Conservation (phyloP, 2,797 vertebrate genomes). For the Myiothlypis coronata region DNA sequence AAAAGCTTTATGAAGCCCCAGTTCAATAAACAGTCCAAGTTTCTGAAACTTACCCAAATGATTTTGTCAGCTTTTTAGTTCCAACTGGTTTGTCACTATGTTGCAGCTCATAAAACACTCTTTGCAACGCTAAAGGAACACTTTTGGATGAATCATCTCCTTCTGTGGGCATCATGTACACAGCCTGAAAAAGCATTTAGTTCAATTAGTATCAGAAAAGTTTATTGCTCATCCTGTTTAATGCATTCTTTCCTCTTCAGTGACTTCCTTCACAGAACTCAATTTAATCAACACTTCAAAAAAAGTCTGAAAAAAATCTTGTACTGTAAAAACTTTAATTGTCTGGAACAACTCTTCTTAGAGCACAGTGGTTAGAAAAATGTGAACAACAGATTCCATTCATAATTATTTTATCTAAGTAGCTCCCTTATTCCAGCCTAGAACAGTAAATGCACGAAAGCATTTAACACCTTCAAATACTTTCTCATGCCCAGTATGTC, state of each 20-base stretch:
- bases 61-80: constrained; percentile 98
- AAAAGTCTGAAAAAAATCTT: neutral
- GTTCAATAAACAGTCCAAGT: neutral
- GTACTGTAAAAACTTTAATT: neutral
- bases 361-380: neutral
- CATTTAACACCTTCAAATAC: neutral
- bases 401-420: neutral
- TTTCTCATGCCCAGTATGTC: rapidly evolving
- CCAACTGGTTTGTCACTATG: constrained; percentile 98
- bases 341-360: neutral
- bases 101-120: constrained; percentile 98
- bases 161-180: constrained; percentile 99
- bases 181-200: constrained; percentile 81
- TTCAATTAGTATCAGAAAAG: constrained; percentile 37
- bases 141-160: constrained; percentile 99
- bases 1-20: neutral
- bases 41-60: constrained; percentile 88
- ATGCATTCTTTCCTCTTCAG: neutral
- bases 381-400: neutral
- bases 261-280: neutral
- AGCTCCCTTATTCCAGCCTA: neutral
- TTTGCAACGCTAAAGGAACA: constrained; percentile 93
- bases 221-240: neutral
- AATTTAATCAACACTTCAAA: neutral
- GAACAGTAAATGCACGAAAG: neutral